Base-by-base conservation (phyloP, 2,888 invertebrate species). In the Athrips mouffetella region DNA sequence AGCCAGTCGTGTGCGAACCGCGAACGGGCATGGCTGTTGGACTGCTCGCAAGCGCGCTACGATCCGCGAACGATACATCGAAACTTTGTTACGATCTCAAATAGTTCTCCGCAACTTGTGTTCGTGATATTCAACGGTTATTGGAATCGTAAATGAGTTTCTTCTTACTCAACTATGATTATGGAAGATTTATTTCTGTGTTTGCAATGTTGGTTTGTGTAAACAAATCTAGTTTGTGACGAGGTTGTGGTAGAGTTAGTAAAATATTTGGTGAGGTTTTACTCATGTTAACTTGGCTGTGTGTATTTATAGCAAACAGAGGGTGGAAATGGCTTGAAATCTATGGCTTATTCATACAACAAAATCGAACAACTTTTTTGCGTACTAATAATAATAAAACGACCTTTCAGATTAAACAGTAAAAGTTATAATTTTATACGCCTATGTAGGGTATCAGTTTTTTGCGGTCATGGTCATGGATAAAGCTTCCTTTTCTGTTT, bases 1-100 rank as follows among this genome's bases (percentile, higher is more conserved):
- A 21, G n/a, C 80, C 79, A 82, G 82, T 82, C 59, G 62, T 63
- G 66, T 75, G 73, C 76, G 70, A 60, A 60, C 62, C 69, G 63
- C 65, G 47, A 59, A 18, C 66, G 66, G 52, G 73, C 58, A 58
- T 67, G 70, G 72, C 67, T 73, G 80, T 70, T 59, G 62, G 50
- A 48, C 50, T 33, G 49, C 48, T 56, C 37, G 44, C 46, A 47
- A 29, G 31, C 39, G n/a, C n/a, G 37, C n/a, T n/a, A 10, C 50
- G 29, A 44, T 52, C 48, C 53, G 53, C 66, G 63, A 54, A 50
- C 51, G 46, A 54, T 65, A 70, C 62, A 69, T 71, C 62, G 67
- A 53, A 65, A 71, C 72, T 75, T 73, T 59, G 52, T 58, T 44
- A 35, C 20, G 11, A n/a, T n/a, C n/a, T n/a, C n/a, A n/a, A n/a